Percentiles rank a stretch among this genome's conserved stretches.
Conservation (phyloP, 2,113 vertebrate genomes). For the Misgurnus anguillicaudatus region DNA sequence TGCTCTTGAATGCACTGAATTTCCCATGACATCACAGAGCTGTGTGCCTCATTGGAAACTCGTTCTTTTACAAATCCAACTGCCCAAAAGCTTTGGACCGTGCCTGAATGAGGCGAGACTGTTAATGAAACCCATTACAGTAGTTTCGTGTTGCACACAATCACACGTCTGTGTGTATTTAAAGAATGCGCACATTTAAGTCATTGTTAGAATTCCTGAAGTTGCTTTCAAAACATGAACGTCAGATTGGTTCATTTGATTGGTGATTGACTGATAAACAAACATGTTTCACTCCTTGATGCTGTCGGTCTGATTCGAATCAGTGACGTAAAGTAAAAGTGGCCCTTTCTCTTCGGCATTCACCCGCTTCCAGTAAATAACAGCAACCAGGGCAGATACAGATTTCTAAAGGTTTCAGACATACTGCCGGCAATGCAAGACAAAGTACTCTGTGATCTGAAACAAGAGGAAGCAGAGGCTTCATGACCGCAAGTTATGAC, state of each 20-base stretch:
- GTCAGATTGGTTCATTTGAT: constrained; percentile 1
- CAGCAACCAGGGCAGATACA: background rate
- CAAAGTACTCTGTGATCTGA: background rate
- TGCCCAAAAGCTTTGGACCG: background rate
- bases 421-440: background rate
- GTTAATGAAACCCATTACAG: constrained; percentile 8
- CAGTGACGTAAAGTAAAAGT: background rate
- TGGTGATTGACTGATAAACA: background rate
- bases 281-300: background rate
- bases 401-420: background rate
- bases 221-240: background rate
- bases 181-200: background rate
- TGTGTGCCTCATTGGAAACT: constrained; percentile 34
- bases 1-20: constrained; percentile 1
- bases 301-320: background rate
- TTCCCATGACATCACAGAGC: constrained; percentile 38
- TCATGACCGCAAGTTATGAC: background rate
- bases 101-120: constrained; percentile 22
- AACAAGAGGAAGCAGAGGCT: background rate
- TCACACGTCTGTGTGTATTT: background rate
- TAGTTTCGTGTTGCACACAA: constrained; percentile 1
- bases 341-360: background rate
- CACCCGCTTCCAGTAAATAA: background rate
- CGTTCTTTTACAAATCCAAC: constrained; percentile 18
- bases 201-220: background rate